Percentiles rank a stretch among this genome's conserved stretches.
Evolutionary conservation across 1,140 invertebrate genomes (phyloP).

Genomic region (Drosophila lacertosa): DNA sequence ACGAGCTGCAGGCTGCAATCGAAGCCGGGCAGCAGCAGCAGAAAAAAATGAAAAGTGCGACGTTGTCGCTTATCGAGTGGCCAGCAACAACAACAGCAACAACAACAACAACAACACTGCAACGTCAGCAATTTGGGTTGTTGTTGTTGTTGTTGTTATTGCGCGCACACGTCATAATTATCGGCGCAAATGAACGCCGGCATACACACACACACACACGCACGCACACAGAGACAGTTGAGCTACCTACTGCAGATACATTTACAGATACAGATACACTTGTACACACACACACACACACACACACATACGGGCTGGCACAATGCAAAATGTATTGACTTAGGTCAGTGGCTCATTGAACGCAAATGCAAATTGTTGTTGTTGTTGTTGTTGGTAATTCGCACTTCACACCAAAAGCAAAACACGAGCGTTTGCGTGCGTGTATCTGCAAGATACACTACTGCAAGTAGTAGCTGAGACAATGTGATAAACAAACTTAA

Average conservation of each 20-base stretch:
- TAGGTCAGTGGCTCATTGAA: slow-evolving; percentile 84
- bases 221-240: slow-evolving; percentile 6
- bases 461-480: slow-evolving; percentile 77
- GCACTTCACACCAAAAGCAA: slow-evolving; percentile 63
- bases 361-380: slow-evolving; percentile 82
- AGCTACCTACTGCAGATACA: slow-evolving; percentile 25
- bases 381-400: slow-evolving; percentile 69
- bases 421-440: slow-evolving; percentile 15
- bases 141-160: slow-evolving; percentile 36
- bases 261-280: slow-evolving; percentile 31
- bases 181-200: slow-evolving; percentile 68
- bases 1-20: slow-evolving; percentile 57
- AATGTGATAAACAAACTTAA: slow-evolving; percentile 79
- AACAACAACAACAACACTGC: slow-evolving; percentile 50
- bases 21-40: slow-evolving; percentile 52
- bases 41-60: slow-evolving; percentile 60
- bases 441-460: slow-evolving; percentile 73
- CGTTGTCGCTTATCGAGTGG: slow-evolving; percentile 63
- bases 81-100: slow-evolving; percentile 19
- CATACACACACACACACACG: slow-evolving; percentile 17
- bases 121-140: slow-evolving; percentile 47
- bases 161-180: slow-evolving; percentile 71
- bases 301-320: slow-evolving; percentile 48
- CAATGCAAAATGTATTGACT: slow-evolving; percentile 81
- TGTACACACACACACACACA: slow-evolving; percentile 49